Evolutionary conservation across 1,140 invertebrate genomes (phyloP), one percentile per base, ranked within the genome.

Genomic region (Phthorimaea operculella): DNA sequence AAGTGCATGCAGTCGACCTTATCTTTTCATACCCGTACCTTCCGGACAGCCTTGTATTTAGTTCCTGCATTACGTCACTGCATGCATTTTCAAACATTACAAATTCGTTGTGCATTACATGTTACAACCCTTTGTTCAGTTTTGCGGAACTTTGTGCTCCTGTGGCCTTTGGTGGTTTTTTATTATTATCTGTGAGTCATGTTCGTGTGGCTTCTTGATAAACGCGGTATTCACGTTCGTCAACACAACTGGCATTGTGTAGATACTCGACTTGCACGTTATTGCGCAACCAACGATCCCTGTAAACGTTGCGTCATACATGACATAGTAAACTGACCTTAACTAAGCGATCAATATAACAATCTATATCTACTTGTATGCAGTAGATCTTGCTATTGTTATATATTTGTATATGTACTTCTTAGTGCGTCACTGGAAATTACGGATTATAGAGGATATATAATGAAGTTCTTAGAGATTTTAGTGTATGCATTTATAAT

Each of bases 61-160:
- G 71, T 84, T 84, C 81, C 81, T 74, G 68, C 63, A 83, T 84
- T 84, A 83, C 79, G 76, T 83, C 78, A 84, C 69, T 63, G 21
- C 21, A 68, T 73, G 71, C 76, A 75, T 65, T 78, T 72, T 65
- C 66, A 28, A 28, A 28, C 66, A 4, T 17, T 15, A 17, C 44
- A 47, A 15, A 17, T 17, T 47, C 15, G n/a, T 16, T 47, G 15
- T 47, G 11, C 15, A 47, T 16, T 9, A 9, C 11, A 14, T 4
- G 39, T 42, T 42, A n/a, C 21, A 28, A 28, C 21, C 21, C 21
- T 28, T 28, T 28, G 21, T 28, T 28, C 21, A 28, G 21, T 42
- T 42, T 42, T 42, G 11, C 39, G 39, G 39, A 42, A 42, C 44
- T 47, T 47, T 47, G 16, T 15, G 14, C 16, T 47, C 15, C 10